These are phyloP conservation scores for Ctenosaura bakeri DNA, from an alignment of 2,797 vertebrate species.

Conservation along the genomic window DNA sequence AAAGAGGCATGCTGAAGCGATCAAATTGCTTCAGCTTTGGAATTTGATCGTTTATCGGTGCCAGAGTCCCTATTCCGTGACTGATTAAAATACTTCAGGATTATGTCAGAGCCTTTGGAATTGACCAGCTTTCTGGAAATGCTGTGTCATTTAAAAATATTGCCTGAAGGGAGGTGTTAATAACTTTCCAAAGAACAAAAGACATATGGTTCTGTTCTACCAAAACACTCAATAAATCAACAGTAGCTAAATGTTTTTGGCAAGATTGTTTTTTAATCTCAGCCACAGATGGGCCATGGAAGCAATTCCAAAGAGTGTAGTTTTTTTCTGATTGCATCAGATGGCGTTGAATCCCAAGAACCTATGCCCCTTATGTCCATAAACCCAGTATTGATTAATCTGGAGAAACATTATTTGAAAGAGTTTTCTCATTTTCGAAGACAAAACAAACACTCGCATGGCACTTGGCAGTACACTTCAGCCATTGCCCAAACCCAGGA, in stretches of 20 bases:
- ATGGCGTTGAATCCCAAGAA: not conserved
- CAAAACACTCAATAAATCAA: slow-evolving; percentile 1
- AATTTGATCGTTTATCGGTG: not conserved
- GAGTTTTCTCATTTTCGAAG: not conserved
- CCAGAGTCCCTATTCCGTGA: not conserved
- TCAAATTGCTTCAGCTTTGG: not conserved
- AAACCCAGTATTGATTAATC: not conserved
- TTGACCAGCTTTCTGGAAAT: not conserved
- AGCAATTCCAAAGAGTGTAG: not conserved
- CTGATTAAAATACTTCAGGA: slow-evolving; percentile 7
- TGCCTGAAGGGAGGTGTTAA: not conserved
- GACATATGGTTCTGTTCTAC: not conserved
- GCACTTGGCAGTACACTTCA: not conserved
- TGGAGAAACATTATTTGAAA: not conserved
- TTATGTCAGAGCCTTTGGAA: slow-evolving; percentile 11
- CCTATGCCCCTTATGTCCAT: not conserved
- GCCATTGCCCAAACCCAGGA: not conserved
- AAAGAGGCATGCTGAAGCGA: not conserved
- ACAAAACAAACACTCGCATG: not conserved
- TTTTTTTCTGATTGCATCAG: slow-evolving; percentile 6
- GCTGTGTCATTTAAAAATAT: slow-evolving; percentile 24
- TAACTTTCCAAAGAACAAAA: slow-evolving; percentile 16
- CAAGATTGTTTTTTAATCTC: slow-evolving; percentile 1
- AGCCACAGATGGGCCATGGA: not conserved
- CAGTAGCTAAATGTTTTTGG: slow-evolving; percentile 26